Evolutionary conservation across 2,113 vertebrate genomes (phyloP).

Genomic region (Xiphias gladius): DNA sequence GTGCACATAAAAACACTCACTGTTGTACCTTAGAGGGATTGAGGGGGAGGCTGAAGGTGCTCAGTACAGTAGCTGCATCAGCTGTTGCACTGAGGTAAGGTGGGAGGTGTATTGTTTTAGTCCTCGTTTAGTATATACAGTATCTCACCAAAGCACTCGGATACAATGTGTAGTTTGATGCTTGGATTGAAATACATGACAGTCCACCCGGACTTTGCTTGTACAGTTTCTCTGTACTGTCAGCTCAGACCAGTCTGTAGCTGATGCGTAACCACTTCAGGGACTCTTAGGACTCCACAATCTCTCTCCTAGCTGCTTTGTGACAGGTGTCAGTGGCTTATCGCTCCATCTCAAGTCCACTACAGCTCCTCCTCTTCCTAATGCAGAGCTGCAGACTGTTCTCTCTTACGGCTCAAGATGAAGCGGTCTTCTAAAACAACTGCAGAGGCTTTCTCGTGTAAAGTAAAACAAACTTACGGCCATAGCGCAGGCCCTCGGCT

Average conservation of each 20-base stretch:
- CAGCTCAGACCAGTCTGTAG: conserved; percentile 15
- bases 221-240: conserved; percentile 12
- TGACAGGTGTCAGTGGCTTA: conserved; percentile 8
- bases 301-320: neutral
- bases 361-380: neutral
- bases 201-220: conserved; percentile 8
- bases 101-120: conserved; percentile 37
- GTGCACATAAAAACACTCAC: conserved; percentile 55
- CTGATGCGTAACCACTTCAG: neutral
- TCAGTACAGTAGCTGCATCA: conserved; percentile 49
- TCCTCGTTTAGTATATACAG: conserved; percentile 25
- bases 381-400: conserved; percentile 17
- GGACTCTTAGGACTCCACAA: neutral
- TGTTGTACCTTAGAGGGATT: conserved; percentile 53
- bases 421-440: neutral
- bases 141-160: conserved; percentile 35
- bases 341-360: conserved; percentile 3
- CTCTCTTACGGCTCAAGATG: neutral
- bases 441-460: neutral
- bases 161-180: conserved; percentile 29
- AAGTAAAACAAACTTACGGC: neutral
- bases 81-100: conserved; percentile 48
- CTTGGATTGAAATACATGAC: conserved; percentile 27
- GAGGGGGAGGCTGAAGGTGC: conserved; percentile 56
- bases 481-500: neutral